Evolutionary conservation across 1,140 invertebrate species (phyloP), one percentile per base, ranked within the genome.

Genomic region (Meloidogyne chitwoodi): DNA sequence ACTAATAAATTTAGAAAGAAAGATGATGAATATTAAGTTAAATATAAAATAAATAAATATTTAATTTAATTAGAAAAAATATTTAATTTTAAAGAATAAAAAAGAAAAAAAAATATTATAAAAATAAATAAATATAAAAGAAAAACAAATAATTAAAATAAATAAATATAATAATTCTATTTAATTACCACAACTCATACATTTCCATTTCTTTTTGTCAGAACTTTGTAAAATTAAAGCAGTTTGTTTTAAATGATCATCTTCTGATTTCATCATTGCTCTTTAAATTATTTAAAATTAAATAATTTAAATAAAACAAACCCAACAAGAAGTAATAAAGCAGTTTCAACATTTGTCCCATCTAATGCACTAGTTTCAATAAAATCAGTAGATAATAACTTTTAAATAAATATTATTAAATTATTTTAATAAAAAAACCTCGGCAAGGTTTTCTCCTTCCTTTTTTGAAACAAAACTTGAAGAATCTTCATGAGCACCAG

Each of bases 191-290:
- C 76, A 77, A 41, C 76, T 77, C 16, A 77, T 64, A 48, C 76
- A 77, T 14, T 34, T 22, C 29, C 63, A 68, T 41, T 38, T 64
- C 63, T 77, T 77, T 48, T 81, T 80, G 26, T 61, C 62, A 67
- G 73, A 31, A 61, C 63, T 68, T 64, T 70, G 56, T 69, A 84
- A 71, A 24, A 82, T 75, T 5, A 84, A 74, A 1, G 83, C 81
- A 8, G 77, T 84, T 16, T 81, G 69, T 64, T 83, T 74, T 31
- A 84, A 75, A 61, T 84, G 78, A 26, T 76, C 72, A 75, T 84
- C 83, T 68, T 84, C 82, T 11, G 78, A 75, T 29, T 84, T 81
- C 76, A 84, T 79, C 72, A 84, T 73, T 65, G 85, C 83, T 66
- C 83, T 84, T 44, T 14, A 77, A 77, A 62, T 65, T 22, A 27